These are phyloP conservation scores for Rhinolophus sinicus DNA, from an alignment of 2,113 vertebrate genomes.

Conservation along the genomic window DNA sequence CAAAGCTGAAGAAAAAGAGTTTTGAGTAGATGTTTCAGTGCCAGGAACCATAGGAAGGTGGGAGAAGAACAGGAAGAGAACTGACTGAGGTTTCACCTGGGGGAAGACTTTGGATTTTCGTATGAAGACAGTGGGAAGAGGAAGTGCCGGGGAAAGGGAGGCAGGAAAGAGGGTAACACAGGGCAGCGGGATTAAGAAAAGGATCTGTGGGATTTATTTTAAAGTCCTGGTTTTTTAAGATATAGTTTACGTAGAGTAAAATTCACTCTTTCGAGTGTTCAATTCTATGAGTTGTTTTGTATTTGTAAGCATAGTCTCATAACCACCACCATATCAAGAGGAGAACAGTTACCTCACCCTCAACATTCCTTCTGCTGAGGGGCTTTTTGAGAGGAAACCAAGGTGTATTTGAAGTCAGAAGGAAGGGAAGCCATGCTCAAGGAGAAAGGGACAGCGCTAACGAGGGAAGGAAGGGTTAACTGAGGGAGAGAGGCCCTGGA, in stretches of 20 bases:
- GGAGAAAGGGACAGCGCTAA: neutral
- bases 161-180: neutral
- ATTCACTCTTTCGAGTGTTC: neutral
- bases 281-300: neutral
- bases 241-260: neutral
- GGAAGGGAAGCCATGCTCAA: neutral
- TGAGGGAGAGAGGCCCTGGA: neutral
- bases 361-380: neutral
- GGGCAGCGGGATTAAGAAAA: neutral
- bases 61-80: neutral
- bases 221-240: neutral
- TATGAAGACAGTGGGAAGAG: neutral
- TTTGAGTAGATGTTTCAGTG: neutral
- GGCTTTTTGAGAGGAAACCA: neutral
- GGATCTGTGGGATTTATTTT: neutral
- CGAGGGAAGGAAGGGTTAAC: neutral
- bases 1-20: neutral
- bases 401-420: neutral
- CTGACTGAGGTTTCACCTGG: accelerated
- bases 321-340: neutral
- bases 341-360: neutral
- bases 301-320: neutral
- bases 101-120: neutral
- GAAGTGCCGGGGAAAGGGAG: neutral
- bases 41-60: neutral